These are phyloP conservation scores for Muntiacus reevesi DNA, from an alignment of 2,113 vertebrate genomes.

Conservation along the genomic window DNA sequence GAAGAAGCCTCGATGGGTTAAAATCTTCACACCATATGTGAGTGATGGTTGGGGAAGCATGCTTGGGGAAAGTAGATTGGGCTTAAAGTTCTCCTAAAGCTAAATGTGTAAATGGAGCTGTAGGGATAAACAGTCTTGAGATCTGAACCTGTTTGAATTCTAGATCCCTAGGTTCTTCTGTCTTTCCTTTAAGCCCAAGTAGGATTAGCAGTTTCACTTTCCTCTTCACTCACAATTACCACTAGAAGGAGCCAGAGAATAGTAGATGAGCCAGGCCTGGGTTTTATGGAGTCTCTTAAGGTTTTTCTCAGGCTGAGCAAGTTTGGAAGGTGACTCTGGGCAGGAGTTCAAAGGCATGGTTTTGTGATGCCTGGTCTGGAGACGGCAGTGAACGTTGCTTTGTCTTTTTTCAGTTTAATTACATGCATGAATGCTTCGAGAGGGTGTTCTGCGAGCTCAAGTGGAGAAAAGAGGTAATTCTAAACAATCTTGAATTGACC, in stretches of 20 bases:
- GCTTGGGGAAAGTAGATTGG: background rate
- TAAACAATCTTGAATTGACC: background rate
- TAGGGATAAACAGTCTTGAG: background rate
- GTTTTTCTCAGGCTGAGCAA: background rate
- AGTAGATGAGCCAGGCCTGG: background rate
- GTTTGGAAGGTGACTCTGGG: background rate
- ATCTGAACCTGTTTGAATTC: background rate
- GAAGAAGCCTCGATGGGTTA: conserved; percentile 98
- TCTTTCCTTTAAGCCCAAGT: background rate
- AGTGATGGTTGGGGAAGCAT: conserved; percentile 68
- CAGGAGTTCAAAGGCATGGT: background rate
- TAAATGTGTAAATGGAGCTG: background rate
- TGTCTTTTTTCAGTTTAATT: conserved; percentile 89
- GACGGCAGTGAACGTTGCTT: background rate
- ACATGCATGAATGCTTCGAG: conserved; percentile 99
- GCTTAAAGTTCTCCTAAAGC: background rate
- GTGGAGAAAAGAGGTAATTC: conserved; percentile 96
- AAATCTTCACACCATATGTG: conserved; percentile 92
- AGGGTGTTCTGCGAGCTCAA: conserved; percentile 98
- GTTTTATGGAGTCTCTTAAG: background rate
- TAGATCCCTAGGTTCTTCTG: background rate
- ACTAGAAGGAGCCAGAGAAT: conserved; percentile 66
- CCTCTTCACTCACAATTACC: background rate
- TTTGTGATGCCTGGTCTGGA: background rate
- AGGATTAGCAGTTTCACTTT: background rate